These are phyloP conservation scores for Drosophila erecta DNA, from an alignment of 1,140 invertebrate genomes.

Conservation along the genomic window DNA sequence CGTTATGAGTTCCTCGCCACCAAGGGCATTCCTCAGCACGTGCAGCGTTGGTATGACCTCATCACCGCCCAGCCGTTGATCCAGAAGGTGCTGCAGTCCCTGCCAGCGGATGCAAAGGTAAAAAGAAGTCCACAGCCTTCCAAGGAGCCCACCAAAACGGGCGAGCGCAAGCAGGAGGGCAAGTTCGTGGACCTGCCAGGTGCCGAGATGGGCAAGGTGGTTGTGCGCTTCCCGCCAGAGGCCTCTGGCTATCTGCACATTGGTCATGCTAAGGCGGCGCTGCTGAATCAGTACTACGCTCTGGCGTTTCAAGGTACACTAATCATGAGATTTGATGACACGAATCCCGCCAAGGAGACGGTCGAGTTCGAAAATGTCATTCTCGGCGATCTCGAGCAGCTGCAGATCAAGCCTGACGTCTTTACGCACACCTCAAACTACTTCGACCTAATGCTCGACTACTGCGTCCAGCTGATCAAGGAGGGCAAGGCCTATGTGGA, in stretches of 20 bases:
- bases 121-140: constrained; percentile 55
- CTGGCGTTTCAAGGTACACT: constrained; percentile 96
- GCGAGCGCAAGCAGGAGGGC: constrained; percentile 91
- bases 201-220: constrained; percentile 97
- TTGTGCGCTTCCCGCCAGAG: constrained; percentile 98
- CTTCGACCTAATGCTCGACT: constrained; percentile 95
- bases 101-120: constrained; percentile 86
- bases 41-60: constrained; percentile 90
- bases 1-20: constrained; percentile 85
- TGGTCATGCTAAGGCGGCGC: constrained; percentile 99
- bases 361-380: constrained; percentile 99
- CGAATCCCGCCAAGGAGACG: constrained; percentile 99
- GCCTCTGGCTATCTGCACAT: constrained; percentile 99
- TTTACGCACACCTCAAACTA: constrained; percentile 99
- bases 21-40: constrained; percentile 87
- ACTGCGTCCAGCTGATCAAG: constrained; percentile 95
- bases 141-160: constrained; percentile 60
- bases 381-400: constrained; percentile 95
- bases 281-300: constrained; percentile 99
- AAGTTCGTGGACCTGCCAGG: constrained; percentile 98
- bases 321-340: constrained; percentile 99
- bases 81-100: constrained; percentile 85
- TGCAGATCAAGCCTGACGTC: constrained; percentile 96
- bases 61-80: constrained; percentile 87
- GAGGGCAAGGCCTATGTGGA: constrained; percentile 98